Evolutionary conservation across 2,888 invertebrate genomes (phyloP).

Genomic region (Notodonta ziczac): DNA sequence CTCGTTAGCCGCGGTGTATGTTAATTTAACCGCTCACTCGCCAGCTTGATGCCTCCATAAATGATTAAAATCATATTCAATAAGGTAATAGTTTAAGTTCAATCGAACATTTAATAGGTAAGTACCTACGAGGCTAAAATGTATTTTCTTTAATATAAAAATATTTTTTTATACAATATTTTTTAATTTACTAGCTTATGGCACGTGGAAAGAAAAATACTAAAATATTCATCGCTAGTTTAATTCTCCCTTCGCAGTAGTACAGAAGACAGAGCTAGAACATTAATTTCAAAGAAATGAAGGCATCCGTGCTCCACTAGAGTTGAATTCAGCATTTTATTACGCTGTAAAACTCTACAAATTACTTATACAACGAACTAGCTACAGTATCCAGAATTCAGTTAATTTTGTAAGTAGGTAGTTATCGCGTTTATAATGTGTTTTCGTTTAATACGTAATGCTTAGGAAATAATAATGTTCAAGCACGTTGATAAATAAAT

Average conservation of each 20-base stretch:
- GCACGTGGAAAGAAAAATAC: neutral
- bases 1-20: slow-evolving; percentile 17
- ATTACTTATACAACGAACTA: neutral
- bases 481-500: no score
- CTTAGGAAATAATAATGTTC: no score
- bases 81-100: slow-evolving; percentile 29
- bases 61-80: slow-evolving; percentile 37
- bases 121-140: neutral
- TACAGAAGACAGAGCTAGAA: neutral
- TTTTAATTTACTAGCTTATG: neutral
- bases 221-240: neutral
- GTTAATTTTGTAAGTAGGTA: no score
- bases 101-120: slow-evolving; percentile 16
- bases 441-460: no score
- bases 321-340: neutral
- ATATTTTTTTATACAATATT: neutral
- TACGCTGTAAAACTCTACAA: neutral
- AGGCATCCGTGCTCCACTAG: neutral
- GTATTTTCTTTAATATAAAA: neutral
- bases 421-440: no score
- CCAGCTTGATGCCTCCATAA: slow-evolving; percentile 34
- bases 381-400: no score
- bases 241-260: neutral
- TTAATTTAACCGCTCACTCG: slow-evolving; percentile 40
- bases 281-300: slow-evolving; percentile 6